These are phyloP conservation scores for Lophius americanus DNA, from an alignment of 2,797 vertebrate species.

Conservation along the genomic window DNA sequence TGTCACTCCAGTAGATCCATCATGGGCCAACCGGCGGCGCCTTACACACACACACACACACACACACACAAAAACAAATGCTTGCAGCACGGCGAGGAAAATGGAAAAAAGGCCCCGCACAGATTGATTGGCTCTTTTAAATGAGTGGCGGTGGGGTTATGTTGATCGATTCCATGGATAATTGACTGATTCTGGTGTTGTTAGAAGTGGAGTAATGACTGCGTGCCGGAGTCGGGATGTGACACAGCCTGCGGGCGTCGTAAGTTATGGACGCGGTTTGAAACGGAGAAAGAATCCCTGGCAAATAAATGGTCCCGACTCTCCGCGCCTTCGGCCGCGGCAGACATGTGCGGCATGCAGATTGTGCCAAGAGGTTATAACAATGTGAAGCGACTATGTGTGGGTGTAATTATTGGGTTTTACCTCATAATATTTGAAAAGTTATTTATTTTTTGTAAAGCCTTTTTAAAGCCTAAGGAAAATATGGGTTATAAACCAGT, in stretches of 20 bases:
- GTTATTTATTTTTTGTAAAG: no score
- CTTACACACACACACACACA: constrained; percentile 23
- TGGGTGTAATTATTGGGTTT: no score
- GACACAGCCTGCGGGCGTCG: constrained; percentile 44
- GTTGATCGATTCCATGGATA: constrained; percentile 73
- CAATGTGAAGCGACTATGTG: neutral
- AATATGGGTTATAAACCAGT: no score
- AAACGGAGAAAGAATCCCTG: constrained; percentile 16
- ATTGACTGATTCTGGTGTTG: constrained; percentile 74
- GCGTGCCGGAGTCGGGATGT: constrained; percentile 47
- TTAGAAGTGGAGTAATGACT: constrained; percentile 64
- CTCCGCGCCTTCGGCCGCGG: neutral
- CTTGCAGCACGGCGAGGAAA: constrained; percentile 5
- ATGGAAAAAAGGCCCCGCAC: constrained; percentile 39
- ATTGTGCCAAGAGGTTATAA: neutral
- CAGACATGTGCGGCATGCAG: no score
- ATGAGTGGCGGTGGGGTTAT: constrained; percentile 62
- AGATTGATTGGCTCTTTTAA: constrained; percentile 72
- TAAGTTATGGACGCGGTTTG: constrained; percentile 35
- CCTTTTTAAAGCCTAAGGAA: no score
- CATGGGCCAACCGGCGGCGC: constrained; percentile 29
- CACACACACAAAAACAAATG: constrained; percentile 9
- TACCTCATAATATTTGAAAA: no score
- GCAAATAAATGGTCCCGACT: constrained; percentile 5
- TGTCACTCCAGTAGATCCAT: constrained; percentile 62